Evolutionary conservation across 2,113 vertebrate species (phyloP), one percentile per base, ranked within the genome.

Genomic region (Diadophis punctatus): DNA sequence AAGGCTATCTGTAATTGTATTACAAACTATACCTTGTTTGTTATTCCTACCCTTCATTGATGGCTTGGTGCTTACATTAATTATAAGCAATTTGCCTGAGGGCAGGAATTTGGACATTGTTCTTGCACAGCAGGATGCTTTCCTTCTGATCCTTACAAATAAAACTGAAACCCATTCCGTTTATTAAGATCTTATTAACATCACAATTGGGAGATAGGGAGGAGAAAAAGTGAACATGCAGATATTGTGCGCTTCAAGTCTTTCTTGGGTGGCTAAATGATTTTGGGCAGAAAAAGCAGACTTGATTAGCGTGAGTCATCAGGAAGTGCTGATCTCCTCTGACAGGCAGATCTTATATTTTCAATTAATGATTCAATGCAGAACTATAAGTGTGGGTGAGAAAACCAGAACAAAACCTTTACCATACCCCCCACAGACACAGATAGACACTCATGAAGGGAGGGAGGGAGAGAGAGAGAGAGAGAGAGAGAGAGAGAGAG

Each of bases 321-420:
- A 86, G 90, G 23, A 63, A 89, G 27, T 49, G 90, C 22, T 93
- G 88, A 93, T 92, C 53, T 85, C 89, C 30, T 86, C 91, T 92
- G 51, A 20, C 85, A 94, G 90, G 86, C 88, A 95, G 10, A 39
- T 92, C 94, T 55, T 91, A 89, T 93, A 92, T 90, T 74, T 87
- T 94, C 18, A 48, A 92, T 12, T 52, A 93, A n/a, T 89, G 8
- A 88, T 94, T 95, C 20, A 95, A 94, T 95, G 94, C 85, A 95
- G 85, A 22, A 89, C 89, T 96, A 96, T 95, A 46, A 86, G 93
- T 95, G 90, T 87, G 86, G 92, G 90, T 55, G 52, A 93, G 93
- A 94, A 88, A 95, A 2, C 8, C 92, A 68, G 90, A 10, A 91
- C 48, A 60, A 39, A 27, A 27, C 1, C 80, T 25, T 63, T 86